phyloP scores from a whole-genome alignment of 1,140 invertebrate genomes.

The Cotesia vestalis region DNA sequence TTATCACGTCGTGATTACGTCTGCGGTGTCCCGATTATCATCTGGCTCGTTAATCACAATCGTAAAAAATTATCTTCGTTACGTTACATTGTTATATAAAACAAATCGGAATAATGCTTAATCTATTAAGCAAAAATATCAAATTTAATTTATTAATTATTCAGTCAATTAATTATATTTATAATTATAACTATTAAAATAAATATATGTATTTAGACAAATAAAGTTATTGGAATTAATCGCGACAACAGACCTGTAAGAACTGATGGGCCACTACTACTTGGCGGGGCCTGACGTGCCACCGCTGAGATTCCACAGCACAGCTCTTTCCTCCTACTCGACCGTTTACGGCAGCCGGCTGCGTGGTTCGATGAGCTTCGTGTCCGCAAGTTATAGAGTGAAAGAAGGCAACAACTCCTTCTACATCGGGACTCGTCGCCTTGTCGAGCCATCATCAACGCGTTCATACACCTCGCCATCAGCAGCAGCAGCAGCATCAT shows the following conservation, averaged over 20 bases:
- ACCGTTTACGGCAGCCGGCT: constrained; percentile 19
- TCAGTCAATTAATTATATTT: not conserved
- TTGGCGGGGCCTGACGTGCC: constrained; percentile 18
- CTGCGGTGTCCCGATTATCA: too few species aligned
- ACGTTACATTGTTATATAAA: too few species aligned
- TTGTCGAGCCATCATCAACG: constrained; percentile 54
- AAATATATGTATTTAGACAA: constrained; percentile 9
- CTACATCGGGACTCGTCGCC: constrained; percentile 35
- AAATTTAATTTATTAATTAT: too few species aligned
- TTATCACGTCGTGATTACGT: constrained; percentile 14
- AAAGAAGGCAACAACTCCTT: constrained; percentile 41
- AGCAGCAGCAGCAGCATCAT: constrained; percentile 16
- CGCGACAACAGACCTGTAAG: constrained; percentile 35
- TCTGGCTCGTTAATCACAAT: too few species aligned
- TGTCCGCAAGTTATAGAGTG: constrained; percentile 8
- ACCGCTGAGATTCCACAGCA: constrained; percentile 25
- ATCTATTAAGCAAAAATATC: too few species aligned
- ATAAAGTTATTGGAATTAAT: constrained; percentile 8
- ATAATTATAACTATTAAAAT: constrained; percentile 1
- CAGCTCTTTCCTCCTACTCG: constrained; percentile 34
- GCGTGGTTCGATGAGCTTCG: constrained; percentile 20
- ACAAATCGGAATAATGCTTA: too few species aligned
- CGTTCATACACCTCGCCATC: constrained; percentile 38
- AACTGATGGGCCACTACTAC: constrained; percentile 34
- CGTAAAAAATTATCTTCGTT: too few species aligned